Conservation (phyloP, 2,888 invertebrate species). For the Mystacides longicornis region DNA sequence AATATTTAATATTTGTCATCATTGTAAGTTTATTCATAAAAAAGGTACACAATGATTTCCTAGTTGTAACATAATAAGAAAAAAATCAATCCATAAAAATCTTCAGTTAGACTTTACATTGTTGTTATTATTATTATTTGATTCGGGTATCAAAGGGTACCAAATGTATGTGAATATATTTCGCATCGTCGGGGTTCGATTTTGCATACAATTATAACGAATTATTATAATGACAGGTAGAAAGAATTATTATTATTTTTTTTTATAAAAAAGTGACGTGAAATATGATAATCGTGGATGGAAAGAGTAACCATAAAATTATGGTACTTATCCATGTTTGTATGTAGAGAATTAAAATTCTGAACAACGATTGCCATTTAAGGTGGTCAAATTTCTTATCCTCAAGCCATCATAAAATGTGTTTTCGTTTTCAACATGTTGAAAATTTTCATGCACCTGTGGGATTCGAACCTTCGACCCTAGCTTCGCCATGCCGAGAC, state of each 20-base stretch:
- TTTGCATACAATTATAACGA: background rate
- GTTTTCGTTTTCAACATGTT: too few relatives aligned
- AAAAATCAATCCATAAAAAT: conserved; percentile 25
- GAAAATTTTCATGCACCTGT: too few relatives aligned
- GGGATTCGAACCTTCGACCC: too few relatives aligned
- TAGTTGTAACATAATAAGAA: conserved; percentile 26
- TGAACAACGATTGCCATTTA: too few relatives aligned
- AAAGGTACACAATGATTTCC: conserved; percentile 19
- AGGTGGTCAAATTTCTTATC: too few relatives aligned
- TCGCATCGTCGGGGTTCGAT: conserved; percentile 24
- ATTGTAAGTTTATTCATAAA: conserved; percentile 21
- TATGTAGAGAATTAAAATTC: too few relatives aligned
- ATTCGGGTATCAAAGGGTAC: background rate
- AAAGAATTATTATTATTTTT: background rate
- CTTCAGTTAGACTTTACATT: conserved; percentile 13
- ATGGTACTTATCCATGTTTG: too few relatives aligned
- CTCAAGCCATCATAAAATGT: too few relatives aligned
- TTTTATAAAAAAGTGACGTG: too few relatives aligned
- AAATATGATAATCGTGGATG: background rate
- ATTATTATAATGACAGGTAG: background rate
- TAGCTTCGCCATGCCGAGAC: too few relatives aligned
- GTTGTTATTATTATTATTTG: background rate
- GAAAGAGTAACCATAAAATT: too few relatives aligned
- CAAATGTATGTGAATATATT: conserved; percentile 12
- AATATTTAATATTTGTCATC: conserved; percentile 27